These are phyloP conservation scores for Phortica okadai DNA, from an alignment of 2,888 invertebrate species.

Conservation along the genomic window DNA sequence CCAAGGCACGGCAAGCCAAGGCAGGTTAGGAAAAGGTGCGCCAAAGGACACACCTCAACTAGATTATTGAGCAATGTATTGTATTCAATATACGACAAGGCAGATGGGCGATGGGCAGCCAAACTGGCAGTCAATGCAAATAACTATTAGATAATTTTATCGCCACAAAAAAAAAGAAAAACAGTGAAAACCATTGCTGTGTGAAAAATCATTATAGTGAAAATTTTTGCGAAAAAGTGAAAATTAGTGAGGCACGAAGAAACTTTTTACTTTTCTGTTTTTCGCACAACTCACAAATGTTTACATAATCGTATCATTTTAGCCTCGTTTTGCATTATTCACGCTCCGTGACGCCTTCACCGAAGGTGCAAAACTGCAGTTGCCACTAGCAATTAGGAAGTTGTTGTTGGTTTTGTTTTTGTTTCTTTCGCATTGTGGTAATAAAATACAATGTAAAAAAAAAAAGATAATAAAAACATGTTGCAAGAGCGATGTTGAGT, in stretches of 20 bases:
- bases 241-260: slow-evolving; percentile 39
- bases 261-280: neutral
- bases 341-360: slow-evolving; percentile 1
- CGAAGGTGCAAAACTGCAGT: slow-evolving; percentile 28
- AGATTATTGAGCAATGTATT: slow-evolving; percentile 45
- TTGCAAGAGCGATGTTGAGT: neutral
- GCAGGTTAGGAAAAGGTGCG: neutral
- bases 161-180: slow-evolving; percentile 1
- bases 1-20: neutral
- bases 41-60: slow-evolving; percentile 2
- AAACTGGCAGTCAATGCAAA: slow-evolving; percentile 6
- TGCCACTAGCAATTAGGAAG: slow-evolving; percentile 28
- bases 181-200: neutral
- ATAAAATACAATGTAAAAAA: neutral
- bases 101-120: too few relatives aligned
- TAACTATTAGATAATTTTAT: slow-evolving; percentile 16
- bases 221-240: slow-evolving; percentile 13
- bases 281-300: neutral
- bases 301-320: neutral
- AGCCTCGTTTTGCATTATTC: slow-evolving; percentile 10
- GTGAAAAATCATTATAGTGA: slow-evolving; percentile 30
- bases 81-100: neutral
- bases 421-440: neutral
- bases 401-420: slow-evolving; percentile 17
- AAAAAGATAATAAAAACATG: neutral